Conservation (phyloP, 1,140 invertebrate genomes). For the Euwallacea similis region DNA sequence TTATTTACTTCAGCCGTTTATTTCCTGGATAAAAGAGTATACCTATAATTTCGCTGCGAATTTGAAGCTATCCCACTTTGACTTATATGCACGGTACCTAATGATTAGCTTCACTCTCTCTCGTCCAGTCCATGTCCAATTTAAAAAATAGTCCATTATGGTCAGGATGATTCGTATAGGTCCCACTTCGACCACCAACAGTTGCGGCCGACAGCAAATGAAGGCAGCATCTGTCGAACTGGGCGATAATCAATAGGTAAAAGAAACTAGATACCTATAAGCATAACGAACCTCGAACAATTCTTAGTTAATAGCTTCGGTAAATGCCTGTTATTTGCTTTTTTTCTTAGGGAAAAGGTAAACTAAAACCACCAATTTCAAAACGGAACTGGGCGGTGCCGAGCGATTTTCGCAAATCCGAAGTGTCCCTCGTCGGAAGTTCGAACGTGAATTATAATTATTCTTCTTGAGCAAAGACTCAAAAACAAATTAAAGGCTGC, state of each 20-base stretch:
- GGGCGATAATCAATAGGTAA: slow-evolving; percentile 35
- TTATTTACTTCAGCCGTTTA: too few relatives aligned
- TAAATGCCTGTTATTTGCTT: slow-evolving; percentile 37
- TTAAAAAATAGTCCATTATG: slow-evolving; percentile 20
- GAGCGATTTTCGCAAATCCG: slow-evolving; percentile 22
- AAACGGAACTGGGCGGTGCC: slow-evolving; percentile 29
- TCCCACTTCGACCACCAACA: slow-evolving; percentile 27
- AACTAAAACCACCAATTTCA: slow-evolving; percentile 35
- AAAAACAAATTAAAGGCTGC: not conserved
- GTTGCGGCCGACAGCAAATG: slow-evolving; percentile 16
- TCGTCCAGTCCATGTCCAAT: slow-evolving; percentile 10
- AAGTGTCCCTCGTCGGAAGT: not conserved
- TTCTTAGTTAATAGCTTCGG: slow-evolving; percentile 31
- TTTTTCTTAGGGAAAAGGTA: slow-evolving; percentile 23
- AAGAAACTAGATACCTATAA: slow-evolving; percentile 37
- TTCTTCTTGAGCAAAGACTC: too few relatives aligned
- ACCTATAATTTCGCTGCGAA: too few relatives aligned
- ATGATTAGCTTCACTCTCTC: not conserved
- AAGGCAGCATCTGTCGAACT: slow-evolving; percentile 31
- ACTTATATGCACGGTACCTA: not conserved
- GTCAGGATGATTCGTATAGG: slow-evolving; percentile 10
- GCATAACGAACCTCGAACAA: slow-evolving; percentile 24
- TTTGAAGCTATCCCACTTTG: not conserved
- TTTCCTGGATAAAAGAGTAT: too few relatives aligned
- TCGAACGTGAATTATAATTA: too few relatives aligned